Evolutionary conservation across 2,113 vertebrate species (phyloP), one percentile per base, ranked within the genome.

Genomic region (Aythya baeri): DNA sequence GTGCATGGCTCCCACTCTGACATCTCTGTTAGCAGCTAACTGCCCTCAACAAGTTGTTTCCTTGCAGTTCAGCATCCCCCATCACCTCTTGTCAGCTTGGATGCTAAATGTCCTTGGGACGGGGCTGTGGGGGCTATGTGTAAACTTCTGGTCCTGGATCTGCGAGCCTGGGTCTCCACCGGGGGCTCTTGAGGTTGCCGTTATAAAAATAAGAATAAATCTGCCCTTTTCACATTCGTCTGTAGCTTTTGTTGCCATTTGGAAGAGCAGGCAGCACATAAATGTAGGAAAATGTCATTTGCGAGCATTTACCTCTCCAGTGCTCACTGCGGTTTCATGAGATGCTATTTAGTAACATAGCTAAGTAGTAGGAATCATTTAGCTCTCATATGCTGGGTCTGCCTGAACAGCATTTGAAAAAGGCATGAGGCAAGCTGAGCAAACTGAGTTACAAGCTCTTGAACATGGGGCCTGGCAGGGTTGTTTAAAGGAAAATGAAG

Each of bases 11-110:
- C 66, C 27, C 3, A 0, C 11, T n/a, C 71, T 21, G 49, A 9
- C 26, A 1, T 17, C 67, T 36, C 23, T 26, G 3, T 25, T 29
- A 20, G 1, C 1, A 2, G 14, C 36, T 26, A 3, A n/a, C 16
- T n/a, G 17, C 18, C 57, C 23, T 46, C 25, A 44, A 20, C 34
- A 43, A 29, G 8, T 22, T 1, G 3, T 6, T 63, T 20, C 27
- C 26, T 38, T n/a, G 46, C 2, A 15, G 20, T 6, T 67, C 52
- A 2, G 4, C 7, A 17, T 59, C 17, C 49, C 17, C 57, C 36
- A 21, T 43, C 2, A 1, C 27, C 22, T 36, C 18, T 3, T 8
- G 11, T 11, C 25, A 4, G 44, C 17, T 9, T 13, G 52, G 43
- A 14, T 18, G 5, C 12, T 7, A 6, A 41, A 38, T 8, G 6